Conservation (phyloP, 2,113 vertebrate genomes). For the Ageneiosus marmoratus region DNA sequence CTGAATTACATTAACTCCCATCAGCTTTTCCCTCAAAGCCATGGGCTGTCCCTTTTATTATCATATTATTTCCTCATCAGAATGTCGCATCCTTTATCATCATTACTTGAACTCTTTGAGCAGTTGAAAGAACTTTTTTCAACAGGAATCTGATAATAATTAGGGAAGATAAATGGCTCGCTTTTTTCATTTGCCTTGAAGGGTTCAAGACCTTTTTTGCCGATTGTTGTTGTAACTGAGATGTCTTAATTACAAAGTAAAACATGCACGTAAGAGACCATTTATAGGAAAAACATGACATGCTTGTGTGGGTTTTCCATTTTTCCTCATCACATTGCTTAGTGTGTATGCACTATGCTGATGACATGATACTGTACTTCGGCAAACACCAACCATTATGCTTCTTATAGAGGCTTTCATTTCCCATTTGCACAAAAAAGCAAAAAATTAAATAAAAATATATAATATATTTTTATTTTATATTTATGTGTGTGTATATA, state of each 20-base stretch:
- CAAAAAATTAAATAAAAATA: no score
- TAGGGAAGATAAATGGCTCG: slow-evolving; percentile 37
- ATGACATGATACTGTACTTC: neutral
- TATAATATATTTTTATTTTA: no score
- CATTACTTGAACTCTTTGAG: slow-evolving; percentile 43
- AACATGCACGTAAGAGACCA: slow-evolving; percentile 30
- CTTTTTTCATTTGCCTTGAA: slow-evolving; percentile 10
- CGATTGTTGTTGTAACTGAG: slow-evolving; percentile 34
- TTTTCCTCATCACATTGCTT: slow-evolving; percentile 37
- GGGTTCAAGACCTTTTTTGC: slow-evolving; percentile 24
- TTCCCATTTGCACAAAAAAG: neutral
- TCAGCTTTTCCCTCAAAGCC: slow-evolving; percentile 32
- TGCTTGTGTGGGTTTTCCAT: neutral
- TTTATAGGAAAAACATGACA: slow-evolving; percentile 34
- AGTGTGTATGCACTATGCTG: neutral
- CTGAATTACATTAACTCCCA: slow-evolving; percentile 43
- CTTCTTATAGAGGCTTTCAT: neutral
- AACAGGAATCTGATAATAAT: slow-evolving; percentile 53
- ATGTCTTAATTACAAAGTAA: slow-evolving; percentile 46
- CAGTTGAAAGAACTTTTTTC: slow-evolving; percentile 44
- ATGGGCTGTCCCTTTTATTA: slow-evolving; percentile 47
- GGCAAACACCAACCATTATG: neutral
- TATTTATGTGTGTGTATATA: no score
- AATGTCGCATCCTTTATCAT: slow-evolving; percentile 31
- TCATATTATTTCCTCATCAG: slow-evolving; percentile 49